Evolutionary conservation across 2,113 vertebrate genomes (phyloP), one percentile per base, ranked within the genome.

Genomic region (Cebidichthys violaceus): DNA sequence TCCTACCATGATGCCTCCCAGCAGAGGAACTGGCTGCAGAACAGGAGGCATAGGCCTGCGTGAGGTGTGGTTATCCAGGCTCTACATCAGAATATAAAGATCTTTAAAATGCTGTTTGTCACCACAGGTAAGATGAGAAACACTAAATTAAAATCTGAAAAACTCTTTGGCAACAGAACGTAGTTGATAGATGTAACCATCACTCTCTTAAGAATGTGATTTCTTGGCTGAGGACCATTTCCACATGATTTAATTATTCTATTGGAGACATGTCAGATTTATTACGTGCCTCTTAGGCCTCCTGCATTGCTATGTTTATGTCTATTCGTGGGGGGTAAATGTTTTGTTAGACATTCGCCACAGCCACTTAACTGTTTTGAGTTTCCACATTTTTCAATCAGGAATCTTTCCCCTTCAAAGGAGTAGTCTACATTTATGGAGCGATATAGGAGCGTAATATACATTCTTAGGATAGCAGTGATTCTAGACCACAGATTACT

Each of bases 401-500:
- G 71, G 68, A 55, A 45, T 75, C 57, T 31, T 35, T 47, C 54
- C 75, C 65, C 77, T 82, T 90, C 5, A 90, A 86, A 90, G 75
- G 29, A 78, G 70, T 20, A 43, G 77, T 66, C 75, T 61, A 52
- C 70, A 33, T 75, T 83, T 88, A 82, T 65, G 79, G 72, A 82
- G 83, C 83, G 83, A 87, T 86, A 91, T 59, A 86, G 85, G 82
- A 87, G 89, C 41, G 50, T 65, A 85, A 92, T 91, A 90, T 86
- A 81, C 90, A 95, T 94, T 94, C 88, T 90, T 85, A 47, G 84
- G 90, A 95, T 92, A 84, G 88, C 87, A 79, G 82, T 76, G 85
- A 93, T 91, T 94, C 89, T 84, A 92, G 90, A 93, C 93, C 94
- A 89, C 91, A 92, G 92, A 95, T 95, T 96, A 92, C 93, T 95